Base-by-base conservation (phyloP, 2,888 invertebrate genomes). In the Drosophila fungiperda region DNA sequence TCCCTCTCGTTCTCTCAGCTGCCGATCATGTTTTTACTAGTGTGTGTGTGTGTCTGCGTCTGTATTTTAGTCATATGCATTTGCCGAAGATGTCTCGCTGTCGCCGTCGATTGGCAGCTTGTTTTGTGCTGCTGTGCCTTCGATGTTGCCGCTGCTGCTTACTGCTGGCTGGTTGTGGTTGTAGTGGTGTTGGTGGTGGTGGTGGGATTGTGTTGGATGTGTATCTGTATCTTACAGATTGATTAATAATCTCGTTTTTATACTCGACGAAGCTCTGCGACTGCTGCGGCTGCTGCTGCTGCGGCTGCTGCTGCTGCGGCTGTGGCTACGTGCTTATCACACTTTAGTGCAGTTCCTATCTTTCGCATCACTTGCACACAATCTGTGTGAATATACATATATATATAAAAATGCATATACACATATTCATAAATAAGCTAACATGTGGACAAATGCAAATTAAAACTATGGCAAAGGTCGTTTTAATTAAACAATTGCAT, bases 241-340 rank as follows among this genome's bases (percentile, higher is more conserved):
- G 85, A 85, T 85, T 85, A 85, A 85, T 85, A 85, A 85, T 85
- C 88, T 85, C 87, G 88, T 85, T 83, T 87, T 83, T 85, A 76
- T 80, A 81, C 87, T 73, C 75, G 49, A 32, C 68, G 59, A 36
- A 61, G 65, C 73, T 66, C 58, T 60, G 23, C 45, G 23, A 23
- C 45, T 70, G 62, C 64, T 57, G 26, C 48, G 23, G 17, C 49
- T 12, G 26, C n/a, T n/a, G n/a, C n/a, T n/a, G n/a, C n/a, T n/a
- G n/a, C n/a, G n/a, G n/a, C n/a, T n/a, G n/a, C 49, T 53, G 42
- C 26, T 53, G 23, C 52, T 45, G 59, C 32, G 23, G 36, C 70
- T 54, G 50, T 40, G 73, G 60, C 79, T 88, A 86, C 85, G 85
- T 88, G 88, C 88, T 88, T 85, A 85, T 85, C 89, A 80, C 78